Evolutionary conservation across 2,888 invertebrate genomes (phyloP), one percentile per base, ranked within the genome.

Genomic region (Drosophila barbarae): DNA sequence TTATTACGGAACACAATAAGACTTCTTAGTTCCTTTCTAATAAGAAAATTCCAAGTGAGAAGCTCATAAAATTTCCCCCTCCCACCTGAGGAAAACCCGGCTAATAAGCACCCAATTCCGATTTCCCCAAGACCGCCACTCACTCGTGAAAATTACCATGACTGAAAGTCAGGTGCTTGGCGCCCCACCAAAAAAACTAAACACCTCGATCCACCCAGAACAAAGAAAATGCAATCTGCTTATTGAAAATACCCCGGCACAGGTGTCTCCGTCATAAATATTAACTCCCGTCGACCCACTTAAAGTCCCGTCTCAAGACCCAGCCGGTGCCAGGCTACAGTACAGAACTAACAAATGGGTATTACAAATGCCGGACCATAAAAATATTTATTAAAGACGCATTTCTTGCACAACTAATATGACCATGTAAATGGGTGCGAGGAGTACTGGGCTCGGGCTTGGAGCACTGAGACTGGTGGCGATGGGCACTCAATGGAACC

Each of bases 351-450:
- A 26, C 60, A 30, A 55, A 54, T 50, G 39, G 18, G 57, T 58
- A 63, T 44, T 57, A 64, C 69, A 35, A 63, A 66, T 61, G 51
- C 50, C 51, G 36, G 46, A 59, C 46, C 39, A 72, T 69, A 69
- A 76, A 58, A 38, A 38, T 51, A 70, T 80, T 74, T 80, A 71
- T 69, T 69, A 38, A 75, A 83, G 84, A 77, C 83, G 72, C 76
- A 77, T 71, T 76, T 76, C 77, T 82, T 82, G 59, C 77, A 73
- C 83, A 77, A 70, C 49, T 23, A 47, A 52, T 51, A 21, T 47
- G 51, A 32, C 51, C 67, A 66, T 50, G 67, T 38, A 65, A 54
- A 65, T 61, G 30, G 41, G 35, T n/a, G 35, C 35, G 36, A 42
- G 39, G 46, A 38, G 26, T 12, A 28, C 49, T 18, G 26, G 21